Base-by-base conservation (phyloP, 2,113 vertebrate genomes). In the Sturnira hondurensis region DNA sequence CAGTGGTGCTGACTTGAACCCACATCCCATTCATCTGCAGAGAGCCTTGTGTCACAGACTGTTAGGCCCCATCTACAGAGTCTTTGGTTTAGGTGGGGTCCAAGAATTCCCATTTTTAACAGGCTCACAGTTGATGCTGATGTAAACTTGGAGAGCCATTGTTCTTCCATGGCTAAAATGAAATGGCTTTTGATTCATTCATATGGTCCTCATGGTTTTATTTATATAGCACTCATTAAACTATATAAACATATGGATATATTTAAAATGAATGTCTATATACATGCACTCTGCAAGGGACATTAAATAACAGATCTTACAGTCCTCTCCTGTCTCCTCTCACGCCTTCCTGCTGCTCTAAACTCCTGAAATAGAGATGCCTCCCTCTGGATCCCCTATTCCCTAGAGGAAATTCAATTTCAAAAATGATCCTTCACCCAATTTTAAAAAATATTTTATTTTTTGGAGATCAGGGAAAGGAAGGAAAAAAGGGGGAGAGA, bases 391-490 rank as follows among this genome's bases (percentile, higher is more conserved):
- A 20, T 3, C 9, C 15, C 74, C 19, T 31, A 43, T 5, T 92
- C 6, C 24, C 43, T 8, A 31, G 15, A 86, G 38, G 24, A 93
- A 87, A 93, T 92, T 78, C 52, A 96, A 65, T 96, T 96, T 93
- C 73, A 92, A 74, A 61, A 91, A 70, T 15, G 36, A 80, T 82
- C 58, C 45, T 87, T 74, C 28, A 76, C 33, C 61, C 41, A 73
- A 38, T 91, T 91, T 31, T 31, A 14, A 31, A 31, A 5, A 63
- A 63, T 28, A 31, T 31, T 63, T 6, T 31, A 31, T 63, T 63
- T 31, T 63, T 14, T 31, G 31, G 28, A 63, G 28, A 13, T 14
- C 31, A 63, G 61, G 28, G 61, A 28, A 63, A 13, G 28, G 12
- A 63, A 31, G 61, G 61, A 63, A 28, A 63, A 63, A 12, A 31